phyloP scores from a whole-genome alignment of 37 sponge, comb jelly and placozoan species.

The Theonella swinhoei region DNA sequence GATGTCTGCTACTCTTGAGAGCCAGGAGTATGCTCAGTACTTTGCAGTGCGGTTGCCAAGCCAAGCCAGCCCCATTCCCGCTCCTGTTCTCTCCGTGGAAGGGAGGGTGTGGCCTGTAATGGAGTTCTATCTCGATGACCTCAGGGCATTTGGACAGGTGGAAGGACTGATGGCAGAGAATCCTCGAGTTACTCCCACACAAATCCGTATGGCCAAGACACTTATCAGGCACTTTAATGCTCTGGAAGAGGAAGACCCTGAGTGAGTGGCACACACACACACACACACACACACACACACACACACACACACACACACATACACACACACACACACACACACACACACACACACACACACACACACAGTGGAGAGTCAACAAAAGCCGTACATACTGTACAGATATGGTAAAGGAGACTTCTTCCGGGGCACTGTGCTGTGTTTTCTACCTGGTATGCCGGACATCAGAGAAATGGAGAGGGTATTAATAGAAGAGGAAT shows the following conservation, averaged over 20 bases:
- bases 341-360: not conserved
- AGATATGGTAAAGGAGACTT: slow-evolving; percentile 52
- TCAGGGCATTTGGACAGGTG: slow-evolving; percentile 52
- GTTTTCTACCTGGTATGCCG: slow-evolving; percentile 93
- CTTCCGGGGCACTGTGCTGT: slow-evolving; percentile 82
- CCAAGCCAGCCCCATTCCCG: slow-evolving; percentile 29
- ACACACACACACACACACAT: too few relatives aligned
- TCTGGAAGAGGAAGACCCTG: slow-evolving; percentile 32
- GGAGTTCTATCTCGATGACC: slow-evolving; percentile 77
- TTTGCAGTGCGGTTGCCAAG: slow-evolving; percentile 43
- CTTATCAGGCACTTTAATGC: slow-evolving; percentile 59
- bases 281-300: too few relatives aligned
- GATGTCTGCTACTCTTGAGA: slow-evolving; percentile 96
- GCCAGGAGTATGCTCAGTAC: slow-evolving; percentile 73
- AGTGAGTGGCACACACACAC: slow-evolving; percentile 27
- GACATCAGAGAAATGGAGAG: slow-evolving; percentile 76
- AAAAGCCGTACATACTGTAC: too few relatives aligned
- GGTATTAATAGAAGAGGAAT: slow-evolving; percentile 13
- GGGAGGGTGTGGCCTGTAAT: slow-evolving; percentile 69
- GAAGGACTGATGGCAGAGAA: slow-evolving; percentile 27
- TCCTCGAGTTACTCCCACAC: slow-evolving; percentile 25
- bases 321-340: too few relatives aligned
- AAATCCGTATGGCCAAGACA: slow-evolving; percentile 22
- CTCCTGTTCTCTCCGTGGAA: slow-evolving; percentile 78
- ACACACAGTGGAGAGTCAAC: too few relatives aligned